Evolutionary conservation across 2,888 invertebrate species (phyloP), one percentile per base, ranked within the genome.

Genomic region (Schizaphis graminum): DNA sequence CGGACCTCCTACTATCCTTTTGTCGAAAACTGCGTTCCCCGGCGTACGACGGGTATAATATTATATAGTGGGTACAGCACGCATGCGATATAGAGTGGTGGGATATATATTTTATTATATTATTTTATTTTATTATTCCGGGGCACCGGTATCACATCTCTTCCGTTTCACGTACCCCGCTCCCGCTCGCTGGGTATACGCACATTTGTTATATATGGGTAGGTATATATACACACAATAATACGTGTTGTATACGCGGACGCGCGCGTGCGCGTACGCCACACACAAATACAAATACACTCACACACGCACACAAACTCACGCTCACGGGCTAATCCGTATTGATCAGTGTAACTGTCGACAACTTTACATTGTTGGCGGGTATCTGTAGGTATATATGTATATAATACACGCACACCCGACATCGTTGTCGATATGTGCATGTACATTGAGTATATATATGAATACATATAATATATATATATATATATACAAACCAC

Each of bases 331-430:
- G 41, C 85, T 90, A 94, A 94, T 94, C 93, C 84, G 90, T 94
- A 94, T 90, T 41, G 93, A 94, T 94, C 93, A 94, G 93, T 90
- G 93, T 90, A 90, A 94, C 93, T 94, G 93, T 94, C 93, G 93
- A 86, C 93, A 86, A 94, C 93, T 94, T 94, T 90, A 61, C 93
- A 49, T 86, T 85, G 90, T 49, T 90, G 90, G 16, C 10, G 84
- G 53, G 77, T 24, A 47, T 28, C 11, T 5, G 57, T n/a, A n/a
- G n/a, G n/a, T 2, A 47, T 47, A 47, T 47, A 47, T 47, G 41
- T 3, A 44, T 11, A 57, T 5, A 41, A 89, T 13, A 47, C 35
- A 89, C 86, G n/a, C 67, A 35, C 28, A 84, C 49, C 41, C 77
- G 77, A 77, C 49, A 41, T 77, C 77, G 84, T 77, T 53, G 77